Base-by-base conservation (phyloP, 2,888 invertebrate species). In the Neoascia interrupta region DNA sequence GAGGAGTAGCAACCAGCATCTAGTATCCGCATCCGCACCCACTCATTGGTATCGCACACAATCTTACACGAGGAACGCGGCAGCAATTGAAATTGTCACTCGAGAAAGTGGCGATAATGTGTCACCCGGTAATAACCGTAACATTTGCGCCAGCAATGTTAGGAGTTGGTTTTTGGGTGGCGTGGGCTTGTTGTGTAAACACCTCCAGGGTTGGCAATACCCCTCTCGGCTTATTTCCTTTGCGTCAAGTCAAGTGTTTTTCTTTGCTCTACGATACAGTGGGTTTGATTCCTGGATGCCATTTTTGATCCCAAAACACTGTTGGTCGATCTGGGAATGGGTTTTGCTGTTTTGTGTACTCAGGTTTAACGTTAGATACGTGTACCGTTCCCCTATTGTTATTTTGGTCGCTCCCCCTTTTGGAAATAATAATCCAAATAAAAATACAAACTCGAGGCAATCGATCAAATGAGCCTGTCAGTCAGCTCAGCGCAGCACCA, bases 51-150 rank as follows among this genome's bases (percentile, higher is more conserved):
- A n/a, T n/a, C n/a, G n/a, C n/a, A n/a, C n/a, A n/a, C n/a, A n/a
- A n/a, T n/a, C 23, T 28, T 37, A 28, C 10, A 6, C 31, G 19
- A 11, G 13, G 61, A 70, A 74, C 54, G 37, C 58, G 70, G 70
- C 66, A 60, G 64, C 79, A 68, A 79, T 79, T 72, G 79, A 73
- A 73, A 61, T 56, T 79, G 79, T 73, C 79, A 73, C 73, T 79
- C 49, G 66, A 73, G 73, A 73, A 73, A 73, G 60, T 56, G 66
- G 66, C 56, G 79, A 79, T 79, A 68, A 72, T 79, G 79, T 79
- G 72, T 79, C 66, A 73, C 66, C 73, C 41, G 54, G 61, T 60
- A 72, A 66, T 79, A 79, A 66, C 49, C 66, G 76, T 76, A 66
- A 70, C 64, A 72, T 43, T 76, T 70, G 76, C 47, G 53, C 75